phyloP scores from a whole-genome alignment of 2,113 vertebrate species.

The Pelmatolapia mariae region DNA sequence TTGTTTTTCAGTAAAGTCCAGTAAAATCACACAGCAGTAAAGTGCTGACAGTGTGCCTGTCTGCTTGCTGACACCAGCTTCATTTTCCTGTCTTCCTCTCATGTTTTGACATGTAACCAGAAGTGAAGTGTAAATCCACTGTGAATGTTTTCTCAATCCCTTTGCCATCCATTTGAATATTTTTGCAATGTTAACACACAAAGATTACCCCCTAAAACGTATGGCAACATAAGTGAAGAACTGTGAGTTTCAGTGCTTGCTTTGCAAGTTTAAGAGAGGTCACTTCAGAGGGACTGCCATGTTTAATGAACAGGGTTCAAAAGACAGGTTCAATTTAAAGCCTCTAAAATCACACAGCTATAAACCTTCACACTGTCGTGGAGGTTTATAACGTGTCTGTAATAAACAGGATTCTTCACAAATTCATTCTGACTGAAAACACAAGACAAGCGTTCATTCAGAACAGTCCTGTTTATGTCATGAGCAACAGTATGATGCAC shows the following conservation, averaged over 20 bases:
- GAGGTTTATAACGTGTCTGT: background rate
- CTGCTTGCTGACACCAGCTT: background rate
- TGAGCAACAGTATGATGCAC: background rate
- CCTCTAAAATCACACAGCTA: background rate
- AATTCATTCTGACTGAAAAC: background rate
- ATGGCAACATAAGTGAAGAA: background rate
- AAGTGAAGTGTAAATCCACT: background rate
- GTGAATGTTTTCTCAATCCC: background rate
- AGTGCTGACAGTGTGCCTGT: background rate
- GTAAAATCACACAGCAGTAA: background rate
- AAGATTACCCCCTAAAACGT: background rate
- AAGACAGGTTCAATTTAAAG: background rate
- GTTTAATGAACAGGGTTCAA: background rate
- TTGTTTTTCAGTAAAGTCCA: background rate
- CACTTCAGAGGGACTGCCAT: background rate
- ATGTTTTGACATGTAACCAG: background rate
- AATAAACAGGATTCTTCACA: background rate
- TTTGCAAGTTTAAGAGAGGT: background rate
- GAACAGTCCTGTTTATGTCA: background rate
- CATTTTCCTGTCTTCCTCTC: background rate
- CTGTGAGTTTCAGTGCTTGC: background rate
- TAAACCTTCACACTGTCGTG: background rate
- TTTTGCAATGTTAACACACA: background rate
- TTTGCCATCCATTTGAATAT: background rate
- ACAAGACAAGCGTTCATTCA: background rate